phyloP scores from a whole-genome alignment of 2,797 vertebrate genomes.

The Cuniculus paca region DNA sequence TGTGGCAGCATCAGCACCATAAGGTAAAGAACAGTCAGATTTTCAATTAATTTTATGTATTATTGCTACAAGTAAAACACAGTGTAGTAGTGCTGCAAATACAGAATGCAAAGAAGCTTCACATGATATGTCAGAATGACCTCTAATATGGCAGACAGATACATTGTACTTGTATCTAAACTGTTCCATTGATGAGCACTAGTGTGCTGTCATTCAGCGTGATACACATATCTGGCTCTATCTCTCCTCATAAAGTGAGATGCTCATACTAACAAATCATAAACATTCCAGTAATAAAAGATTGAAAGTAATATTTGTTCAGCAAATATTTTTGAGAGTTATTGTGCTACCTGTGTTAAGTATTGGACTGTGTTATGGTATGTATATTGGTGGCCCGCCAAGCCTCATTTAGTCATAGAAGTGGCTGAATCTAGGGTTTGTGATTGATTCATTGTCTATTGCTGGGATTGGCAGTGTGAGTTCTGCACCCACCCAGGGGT shows the following conservation, averaged over 20 bases:
- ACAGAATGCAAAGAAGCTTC: background rate
- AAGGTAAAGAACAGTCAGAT: background rate
- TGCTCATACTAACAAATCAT: background rate
- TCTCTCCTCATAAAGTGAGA: background rate
- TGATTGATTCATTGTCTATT: too few relatives aligned
- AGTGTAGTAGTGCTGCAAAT: background rate
- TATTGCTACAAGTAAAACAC: slow-evolving; percentile 47
- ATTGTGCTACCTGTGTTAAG: background rate
- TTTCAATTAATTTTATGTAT: slow-evolving; percentile 37
- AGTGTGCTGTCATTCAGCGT: background rate
- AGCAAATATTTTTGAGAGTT: slow-evolving; percentile 9
- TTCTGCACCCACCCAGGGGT: too few relatives aligned
- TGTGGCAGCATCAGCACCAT: background rate
- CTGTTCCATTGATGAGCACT: background rate
- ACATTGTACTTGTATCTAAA: background rate
- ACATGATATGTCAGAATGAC: background rate
- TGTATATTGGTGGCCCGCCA: too few relatives aligned
- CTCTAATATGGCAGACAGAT: background rate
- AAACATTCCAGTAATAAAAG: background rate
- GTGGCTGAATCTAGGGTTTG: too few relatives aligned
- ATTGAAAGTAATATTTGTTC: slow-evolving; percentile 5
- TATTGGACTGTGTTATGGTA: too few relatives aligned
- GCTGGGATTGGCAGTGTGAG: too few relatives aligned
- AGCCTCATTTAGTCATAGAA: too few relatives aligned
- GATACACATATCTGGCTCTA: background rate